Conservation (phyloP, 2,797 vertebrate genomes). For the Xerus rutilus region DNA sequence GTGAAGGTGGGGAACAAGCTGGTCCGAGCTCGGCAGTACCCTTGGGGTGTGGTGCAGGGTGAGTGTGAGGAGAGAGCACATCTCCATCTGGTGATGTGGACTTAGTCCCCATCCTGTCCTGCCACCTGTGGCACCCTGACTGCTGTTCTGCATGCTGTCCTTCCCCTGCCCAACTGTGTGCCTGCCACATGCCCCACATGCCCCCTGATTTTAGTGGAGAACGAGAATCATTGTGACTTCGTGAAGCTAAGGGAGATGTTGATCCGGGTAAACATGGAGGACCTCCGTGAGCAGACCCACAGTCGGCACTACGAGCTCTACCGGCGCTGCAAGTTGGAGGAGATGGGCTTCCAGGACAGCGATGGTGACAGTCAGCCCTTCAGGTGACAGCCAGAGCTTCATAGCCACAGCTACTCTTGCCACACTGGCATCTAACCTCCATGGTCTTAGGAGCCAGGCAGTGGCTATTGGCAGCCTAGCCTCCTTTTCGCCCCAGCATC, state of each 20-base stretch:
- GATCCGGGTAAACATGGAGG: constrained; percentile 99
- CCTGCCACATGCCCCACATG: background rate
- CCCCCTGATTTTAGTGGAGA: constrained; percentile 92
- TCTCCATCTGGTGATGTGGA: background rate
- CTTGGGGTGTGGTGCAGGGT: constrained; percentile 99
- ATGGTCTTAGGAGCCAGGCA: background rate
- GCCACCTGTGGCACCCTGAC: background rate
- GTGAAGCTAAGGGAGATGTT: constrained; percentile 98
- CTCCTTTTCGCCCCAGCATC: background rate
- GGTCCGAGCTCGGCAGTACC: constrained; percentile 98
- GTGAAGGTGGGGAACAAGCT: constrained; percentile 99
- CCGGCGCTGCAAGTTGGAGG: constrained; percentile 97
- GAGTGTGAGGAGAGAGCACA: constrained; percentile 78
- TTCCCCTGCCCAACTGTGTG: background rate
- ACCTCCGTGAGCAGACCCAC: constrained; percentile 98
- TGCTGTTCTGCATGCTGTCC: background rate
- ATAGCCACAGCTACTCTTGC: background rate
- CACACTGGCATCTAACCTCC: background rate
- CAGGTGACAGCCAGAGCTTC: constrained; percentile 89
- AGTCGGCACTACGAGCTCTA: constrained; percentile 98
- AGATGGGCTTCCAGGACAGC: constrained; percentile 99
- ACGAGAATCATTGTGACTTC: constrained; percentile 98
- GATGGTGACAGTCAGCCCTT: constrained; percentile 98
- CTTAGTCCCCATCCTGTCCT: background rate
- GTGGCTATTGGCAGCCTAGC: background rate